Base-by-base conservation (phyloP, 1,140 invertebrate genomes). In the Neodiprion virginianus region DNA sequence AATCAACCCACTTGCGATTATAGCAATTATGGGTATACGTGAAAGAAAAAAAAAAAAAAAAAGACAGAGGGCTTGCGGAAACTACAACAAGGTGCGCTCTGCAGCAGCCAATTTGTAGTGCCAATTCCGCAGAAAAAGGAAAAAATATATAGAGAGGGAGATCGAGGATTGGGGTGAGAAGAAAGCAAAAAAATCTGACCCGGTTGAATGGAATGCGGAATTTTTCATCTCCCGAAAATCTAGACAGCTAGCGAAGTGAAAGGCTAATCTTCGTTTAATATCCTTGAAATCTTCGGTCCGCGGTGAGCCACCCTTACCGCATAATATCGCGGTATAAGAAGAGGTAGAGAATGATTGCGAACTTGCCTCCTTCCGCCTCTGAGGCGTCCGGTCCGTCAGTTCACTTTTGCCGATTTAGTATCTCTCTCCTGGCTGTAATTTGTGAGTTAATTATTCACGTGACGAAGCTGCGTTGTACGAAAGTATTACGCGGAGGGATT, bases 201-300 rank as follows among this genome's bases (percentile, higher is more conserved):
- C 28, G 5, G 53, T 61, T 61, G n/a, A 17, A 61, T 61, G n/a
- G n/a, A 61, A 61, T 7, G 53, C 8, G 5, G 53, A 17, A 61
- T 61, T 61, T 61, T 14, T 61, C 53, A 61, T 61, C 53, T 17
- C 53, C 53, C n/a, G 53, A 17, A 61, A 61, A 61, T 61, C 53
- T 17, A 8, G 0, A 17, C n/a, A 61, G 53, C n/a, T 17, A 61
- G 53, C 11, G 53, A 61, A 61, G 5, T 40, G 28, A 40, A 61
- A 12, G 53, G 53, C n/a, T 61, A 61, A 61, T 61, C 53, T 61
- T 61, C n/a, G 53, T 17, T 61, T 61, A 61, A 61, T 61, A 61
- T 61, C 53, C n/a, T 61, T 61, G 53, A 17, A 61, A 61, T 12
- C 53, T 61, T 61, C n/a, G 11, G 11, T 8, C 53, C 53, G 11